A percentile compares a stretch with the other conserved stretches of the same genome.
These are phyloP conservation scores for Enteromius radiatus DNA, from an alignment of 2,797 vertebrate species.

Conservation along the genomic window DNA sequence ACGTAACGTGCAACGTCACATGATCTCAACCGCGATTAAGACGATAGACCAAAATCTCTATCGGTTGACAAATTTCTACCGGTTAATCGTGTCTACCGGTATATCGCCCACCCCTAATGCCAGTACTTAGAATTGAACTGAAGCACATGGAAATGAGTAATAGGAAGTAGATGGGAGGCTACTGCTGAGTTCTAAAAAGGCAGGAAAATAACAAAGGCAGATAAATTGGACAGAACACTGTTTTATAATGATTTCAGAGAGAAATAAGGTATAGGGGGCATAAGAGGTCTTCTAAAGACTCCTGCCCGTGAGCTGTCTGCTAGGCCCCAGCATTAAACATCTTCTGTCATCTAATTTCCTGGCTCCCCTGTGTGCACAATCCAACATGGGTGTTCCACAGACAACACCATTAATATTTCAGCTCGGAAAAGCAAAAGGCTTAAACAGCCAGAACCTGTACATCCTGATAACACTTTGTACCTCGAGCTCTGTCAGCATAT, in stretches of 20 bases:
- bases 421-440: slow-evolving; percentile 64
- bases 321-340: slow-evolving; percentile 39
- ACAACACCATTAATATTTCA: slow-evolving; percentile 73
- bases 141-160: neutral
- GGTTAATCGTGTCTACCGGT: too few relatives aligned
- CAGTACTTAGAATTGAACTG: neutral
- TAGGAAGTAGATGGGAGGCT: neutral
- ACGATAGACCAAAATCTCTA: too few relatives aligned
- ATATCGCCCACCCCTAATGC: too few relatives aligned
- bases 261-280: neutral
- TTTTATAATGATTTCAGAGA: slow-evolving; percentile 42
- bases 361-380: slow-evolving; percentile 60
- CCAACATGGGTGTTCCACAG: slow-evolving; percentile 62
- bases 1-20: too few relatives aligned
- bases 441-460: slow-evolving; percentile 67
- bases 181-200: slow-evolving; percentile 8
- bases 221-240: slow-evolving; percentile 23
- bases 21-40: too few relatives aligned
- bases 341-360: slow-evolving; percentile 43
- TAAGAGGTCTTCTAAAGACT: slow-evolving; percentile 40
- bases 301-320: slow-evolving; percentile 21
- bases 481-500: slow-evolving; percentile 66
- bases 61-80: too few relatives aligned
- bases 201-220: slow-evolving; percentile 5
- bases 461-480: slow-evolving; percentile 74